Percentiles rank a stretch among this genome's conserved stretches.
Evolutionary conservation across 23 tunicate genomes (phyloP).

Genomic region (Halocynthia roretzi): DNA sequence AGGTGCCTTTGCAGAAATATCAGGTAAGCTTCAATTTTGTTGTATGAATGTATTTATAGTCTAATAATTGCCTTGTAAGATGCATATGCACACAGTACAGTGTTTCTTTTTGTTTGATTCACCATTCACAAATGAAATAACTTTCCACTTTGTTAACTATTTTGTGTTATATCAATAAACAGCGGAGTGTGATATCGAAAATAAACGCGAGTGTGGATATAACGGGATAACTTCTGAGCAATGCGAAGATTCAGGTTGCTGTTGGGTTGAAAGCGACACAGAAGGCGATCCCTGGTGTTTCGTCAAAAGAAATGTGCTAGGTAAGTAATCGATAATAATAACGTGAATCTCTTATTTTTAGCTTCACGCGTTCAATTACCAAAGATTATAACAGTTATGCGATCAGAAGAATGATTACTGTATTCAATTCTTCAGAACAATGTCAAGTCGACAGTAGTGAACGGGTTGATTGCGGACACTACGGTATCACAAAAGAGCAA

Average conservation of each 20-base stretch:
- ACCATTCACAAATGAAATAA: too few relatives aligned
- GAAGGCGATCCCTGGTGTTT: slow-evolving; percentile 4
- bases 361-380: background rate
- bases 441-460: background rate
- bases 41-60: too few relatives aligned
- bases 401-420: background rate
- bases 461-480: slow-evolving; percentile 1
- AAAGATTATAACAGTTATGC: too few relatives aligned
- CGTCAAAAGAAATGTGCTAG: background rate
- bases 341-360: background rate
- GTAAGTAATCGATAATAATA: background rate
- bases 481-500: background rate
- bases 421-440: background rate
- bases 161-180: background rate
- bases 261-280: background rate
- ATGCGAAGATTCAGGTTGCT: background rate
- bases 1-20: too few relatives aligned
- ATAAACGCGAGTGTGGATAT: background rate
- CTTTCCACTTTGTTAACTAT: too few relatives aligned
- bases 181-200: background rate
- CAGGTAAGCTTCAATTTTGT: too few relatives aligned
- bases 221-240: background rate
- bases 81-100: too few relatives aligned
- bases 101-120: too few relatives aligned
- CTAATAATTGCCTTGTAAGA: too few relatives aligned